Evolutionary conservation across 2,888 invertebrate species (phyloP).

Genomic region (Microdon myrmicae): DNA sequence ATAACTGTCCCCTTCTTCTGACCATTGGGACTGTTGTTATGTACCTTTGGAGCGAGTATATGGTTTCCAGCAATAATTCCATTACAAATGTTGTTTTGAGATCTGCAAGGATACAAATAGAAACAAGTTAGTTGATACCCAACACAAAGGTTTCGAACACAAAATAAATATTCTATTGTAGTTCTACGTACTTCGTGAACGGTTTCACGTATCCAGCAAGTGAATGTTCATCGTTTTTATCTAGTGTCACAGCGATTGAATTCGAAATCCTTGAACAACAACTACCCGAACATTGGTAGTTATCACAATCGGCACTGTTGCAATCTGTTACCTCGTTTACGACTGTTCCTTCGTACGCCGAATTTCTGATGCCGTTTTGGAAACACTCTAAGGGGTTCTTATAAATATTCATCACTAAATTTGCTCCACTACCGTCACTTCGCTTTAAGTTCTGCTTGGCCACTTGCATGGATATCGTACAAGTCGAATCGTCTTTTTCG

Average conservation of each 20-base stretch:
- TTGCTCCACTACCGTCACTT: conserved; percentile 57
- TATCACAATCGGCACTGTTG: conserved; percentile 20
- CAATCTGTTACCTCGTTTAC: conserved; percentile 34
- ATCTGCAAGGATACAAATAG: conserved; percentile 67
- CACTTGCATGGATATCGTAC: conserved; percentile 36
- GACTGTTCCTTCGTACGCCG: conserved; percentile 42
- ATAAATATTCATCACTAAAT: conserved; percentile 56
- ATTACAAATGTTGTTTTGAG: conserved; percentile 79
- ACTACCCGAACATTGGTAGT: conserved; percentile 10
- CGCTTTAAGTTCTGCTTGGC: conserved; percentile 52
- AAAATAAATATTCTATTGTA: conserved; percentile 6
- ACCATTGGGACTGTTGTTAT: conserved; percentile 74
- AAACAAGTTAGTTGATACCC: not conserved
- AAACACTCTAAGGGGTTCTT: conserved; percentile 55
- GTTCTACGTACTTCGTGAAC: no score
- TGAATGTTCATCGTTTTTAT: conserved; percentile 60
- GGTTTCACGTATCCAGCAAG: conserved; percentile 57
- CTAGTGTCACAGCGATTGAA: conserved; percentile 60
- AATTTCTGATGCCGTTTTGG: conserved; percentile 43
- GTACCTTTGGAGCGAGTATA: conserved; percentile 75
- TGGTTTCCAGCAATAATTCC: conserved; percentile 69
- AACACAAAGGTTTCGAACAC: conserved; percentile 1
- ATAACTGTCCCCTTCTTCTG: conserved; percentile 77
- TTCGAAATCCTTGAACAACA: conserved; percentile 52
- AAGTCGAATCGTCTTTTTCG: no score